Conservation (phyloP, 2,113 vertebrate species). For the Donacobius atricapilla region DNA sequence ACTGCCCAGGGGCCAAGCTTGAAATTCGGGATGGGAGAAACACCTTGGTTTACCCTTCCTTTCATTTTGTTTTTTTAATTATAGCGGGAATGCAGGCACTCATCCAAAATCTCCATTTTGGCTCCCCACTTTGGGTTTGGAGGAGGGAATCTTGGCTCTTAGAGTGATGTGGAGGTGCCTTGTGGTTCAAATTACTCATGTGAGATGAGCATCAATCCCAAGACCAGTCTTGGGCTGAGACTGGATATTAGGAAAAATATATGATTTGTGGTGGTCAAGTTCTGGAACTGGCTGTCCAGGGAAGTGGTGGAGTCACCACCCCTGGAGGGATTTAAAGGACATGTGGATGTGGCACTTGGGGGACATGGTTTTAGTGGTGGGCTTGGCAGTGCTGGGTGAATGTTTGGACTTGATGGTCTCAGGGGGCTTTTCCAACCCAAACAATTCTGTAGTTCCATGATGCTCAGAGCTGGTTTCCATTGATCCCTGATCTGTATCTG, state of each 20-base stretch:
- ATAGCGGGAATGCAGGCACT: not conserved
- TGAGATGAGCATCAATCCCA: not conserved
- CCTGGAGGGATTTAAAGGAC: not conserved
- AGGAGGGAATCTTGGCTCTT: not conserved
- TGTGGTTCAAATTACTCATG: rapidly evolving
- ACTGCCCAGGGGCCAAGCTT: not conserved
- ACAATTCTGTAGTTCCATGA: not conserved
- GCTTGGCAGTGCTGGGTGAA: not conserved
- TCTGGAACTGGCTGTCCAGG: not conserved
- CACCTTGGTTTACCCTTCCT: not conserved
- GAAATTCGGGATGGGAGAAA: not conserved
- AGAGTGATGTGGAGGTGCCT: not conserved
- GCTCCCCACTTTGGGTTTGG: not conserved
- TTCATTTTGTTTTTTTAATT: not conserved
- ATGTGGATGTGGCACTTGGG: not conserved
- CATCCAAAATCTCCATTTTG: rapidly evolving
- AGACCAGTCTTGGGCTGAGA: not conserved
- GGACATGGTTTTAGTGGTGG: not conserved
- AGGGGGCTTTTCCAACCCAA: not conserved
- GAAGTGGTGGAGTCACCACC: not conserved
- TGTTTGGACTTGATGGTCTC: not conserved
- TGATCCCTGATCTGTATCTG: not conserved
- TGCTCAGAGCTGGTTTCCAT: not conserved
- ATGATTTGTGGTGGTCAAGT: not conserved
- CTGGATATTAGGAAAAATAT: not conserved